Base-by-base conservation (phyloP, 2,888 invertebrate species). In the Bugula neritina region DNA sequence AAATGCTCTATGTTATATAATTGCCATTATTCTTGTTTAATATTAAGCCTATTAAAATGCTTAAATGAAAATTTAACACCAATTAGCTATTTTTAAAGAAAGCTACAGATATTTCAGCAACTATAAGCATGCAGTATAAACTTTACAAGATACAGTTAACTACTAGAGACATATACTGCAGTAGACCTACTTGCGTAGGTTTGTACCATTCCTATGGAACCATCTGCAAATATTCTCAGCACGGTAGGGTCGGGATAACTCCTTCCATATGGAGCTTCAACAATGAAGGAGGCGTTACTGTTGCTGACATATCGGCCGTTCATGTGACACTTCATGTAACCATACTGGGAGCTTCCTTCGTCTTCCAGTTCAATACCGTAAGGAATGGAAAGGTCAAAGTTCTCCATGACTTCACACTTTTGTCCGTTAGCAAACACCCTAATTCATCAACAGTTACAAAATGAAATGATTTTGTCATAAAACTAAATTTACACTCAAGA, bases 141-240 rank as follows among this genome's bases (percentile, higher is more conserved):
- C n/a, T n/a, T n/a, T n/a, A n/a, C n/a, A n/a, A n/a, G n/a, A n/a
- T n/a, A n/a, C n/a, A n/a, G n/a, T n/a, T n/a, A n/a, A n/a, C n/a
- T n/a, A n/a, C n/a, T n/a, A n/a, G n/a, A n/a, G n/a, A n/a, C n/a
- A n/a, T n/a, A n/a, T n/a, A n/a, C n/a, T n/a, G n/a, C n/a, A n/a
- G n/a, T n/a, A n/a, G n/a, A 57, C 72, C 71, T 43, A 76, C 76
- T 74, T 17, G 76, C 75, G 57, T 74, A 76, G 17, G 75, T 72
- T 69, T 76, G 75, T 43, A 74, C 69, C 76, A 75, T 74, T 10
- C 72, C 72, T 55, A 77, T 73, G 35, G 72, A 73, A 27, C 73
- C 70, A 55, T 71, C 71, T 13, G 72, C 63, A 1, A 73, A 73
- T 31, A 74, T 70, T 3, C 58, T 52, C 31, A 72, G 58, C 0